These are phyloP conservation scores for Ectemnius cavifrons DNA, from an alignment of 2,888 invertebrate genomes.

Conservation along the genomic window DNA sequence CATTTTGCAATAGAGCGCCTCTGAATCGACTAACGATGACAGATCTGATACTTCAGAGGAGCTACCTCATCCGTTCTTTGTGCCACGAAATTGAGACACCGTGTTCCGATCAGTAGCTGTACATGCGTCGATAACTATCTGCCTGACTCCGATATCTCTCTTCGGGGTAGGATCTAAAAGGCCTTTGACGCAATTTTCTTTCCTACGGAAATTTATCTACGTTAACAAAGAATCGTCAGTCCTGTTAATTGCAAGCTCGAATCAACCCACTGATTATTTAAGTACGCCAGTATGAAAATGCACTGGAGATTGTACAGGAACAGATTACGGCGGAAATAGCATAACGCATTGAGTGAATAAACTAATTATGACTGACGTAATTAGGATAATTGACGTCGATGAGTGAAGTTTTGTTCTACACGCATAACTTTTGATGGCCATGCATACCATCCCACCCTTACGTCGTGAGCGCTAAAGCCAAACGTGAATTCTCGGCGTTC, in stretches of 20 bases:
- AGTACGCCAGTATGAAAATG: too few relatives aligned
- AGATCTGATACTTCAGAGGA: conserved; percentile 18
- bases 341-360: background rate
- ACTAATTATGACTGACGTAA: conserved; percentile 8
- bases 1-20: conserved; percentile 30
- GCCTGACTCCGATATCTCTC: too few relatives aligned
- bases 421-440: background rate
- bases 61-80: conserved; percentile 40
- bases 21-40: conserved; percentile 32
- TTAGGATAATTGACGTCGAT: conserved; percentile 16
- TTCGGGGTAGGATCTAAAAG: too few relatives aligned
- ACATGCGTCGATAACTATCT: conserved; percentile 48
- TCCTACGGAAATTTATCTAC: too few relatives aligned
- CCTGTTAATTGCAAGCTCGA: too few relatives aligned
- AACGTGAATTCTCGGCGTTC: background rate
- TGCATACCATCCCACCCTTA: background rate
- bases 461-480: background rate
- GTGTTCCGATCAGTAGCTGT: conserved; percentile 45
- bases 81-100: conserved; percentile 57
- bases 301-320: background rate
- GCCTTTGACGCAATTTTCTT: too few relatives aligned
- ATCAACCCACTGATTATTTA: too few relatives aligned
- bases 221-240: too few relatives aligned
- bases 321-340: background rate
- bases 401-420: background rate